These are phyloP conservation scores for Himalopsyche phryganea DNA, from an alignment of 1,140 invertebrate species.

Conservation along the genomic window DNA sequence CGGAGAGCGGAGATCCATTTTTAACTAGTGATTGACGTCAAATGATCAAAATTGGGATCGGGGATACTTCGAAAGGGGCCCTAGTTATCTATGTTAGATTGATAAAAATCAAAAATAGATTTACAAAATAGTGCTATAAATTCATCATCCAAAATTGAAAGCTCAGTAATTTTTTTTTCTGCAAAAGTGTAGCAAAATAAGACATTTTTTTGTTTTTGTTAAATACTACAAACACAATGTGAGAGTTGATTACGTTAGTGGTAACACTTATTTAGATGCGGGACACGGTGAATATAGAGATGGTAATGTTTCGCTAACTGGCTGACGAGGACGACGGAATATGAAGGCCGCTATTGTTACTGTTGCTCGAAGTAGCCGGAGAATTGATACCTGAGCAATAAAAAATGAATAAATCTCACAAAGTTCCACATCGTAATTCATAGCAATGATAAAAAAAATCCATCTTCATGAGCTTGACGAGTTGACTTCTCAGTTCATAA, in stretches of 20 bases:
- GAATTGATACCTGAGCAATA: constrained; percentile 22
- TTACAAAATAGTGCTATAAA: too few species aligned
- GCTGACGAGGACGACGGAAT: constrained; percentile 18
- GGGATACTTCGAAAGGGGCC: too few species aligned
- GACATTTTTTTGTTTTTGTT: constrained; percentile 3
- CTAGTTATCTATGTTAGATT: too few species aligned
- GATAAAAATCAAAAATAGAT: too few species aligned
- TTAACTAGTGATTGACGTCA: too few species aligned
- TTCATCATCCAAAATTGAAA: too few species aligned
- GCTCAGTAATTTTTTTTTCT: not conserved
- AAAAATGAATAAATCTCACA: not conserved
- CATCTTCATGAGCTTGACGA: not conserved
- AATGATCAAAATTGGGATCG: too few species aligned
- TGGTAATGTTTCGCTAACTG: constrained; percentile 31
- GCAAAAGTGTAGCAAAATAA: constrained; percentile 17
- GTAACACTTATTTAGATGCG: constrained; percentile 15
- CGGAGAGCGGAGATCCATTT: too few species aligned
- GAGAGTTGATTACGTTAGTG: not conserved
- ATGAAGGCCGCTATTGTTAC: constrained; percentile 8
- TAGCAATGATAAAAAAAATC: not conserved
- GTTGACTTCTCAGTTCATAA: not conserved
- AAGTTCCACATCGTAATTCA: not conserved
- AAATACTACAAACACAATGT: not conserved
- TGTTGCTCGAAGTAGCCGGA: constrained; percentile 21
- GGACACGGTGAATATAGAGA: constrained; percentile 23